These are phyloP conservation scores for Dryobates pubescens DNA, from an alignment of 2,797 vertebrate genomes.

Conservation along the genomic window DNA sequence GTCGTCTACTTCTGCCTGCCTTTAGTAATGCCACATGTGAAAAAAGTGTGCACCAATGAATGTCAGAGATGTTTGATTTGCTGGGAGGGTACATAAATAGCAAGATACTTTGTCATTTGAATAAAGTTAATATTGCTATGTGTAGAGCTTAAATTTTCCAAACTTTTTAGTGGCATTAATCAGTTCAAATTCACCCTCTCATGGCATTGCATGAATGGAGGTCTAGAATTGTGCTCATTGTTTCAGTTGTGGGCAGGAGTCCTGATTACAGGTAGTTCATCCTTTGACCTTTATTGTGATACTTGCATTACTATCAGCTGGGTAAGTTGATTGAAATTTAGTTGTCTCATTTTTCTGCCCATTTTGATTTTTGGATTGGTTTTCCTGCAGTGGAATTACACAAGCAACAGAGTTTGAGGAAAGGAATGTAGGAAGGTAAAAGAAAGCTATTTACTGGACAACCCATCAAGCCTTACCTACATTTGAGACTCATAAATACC, in stretches of 20 bases:
- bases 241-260: neutral
- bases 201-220: neutral
- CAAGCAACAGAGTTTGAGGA: accelerated
- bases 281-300: neutral
- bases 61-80: neutral
- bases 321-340: neutral
- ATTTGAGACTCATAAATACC: neutral
- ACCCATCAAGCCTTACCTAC: neutral
- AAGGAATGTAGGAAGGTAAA: neutral
- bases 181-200: neutral
- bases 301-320: neutral
- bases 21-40: neutral
- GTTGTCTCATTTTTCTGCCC: neutral
- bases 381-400: neutral
- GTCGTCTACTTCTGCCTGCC: neutral
- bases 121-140: neutral
- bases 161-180: neutral
- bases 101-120: neutral
- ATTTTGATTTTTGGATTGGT: neutral
- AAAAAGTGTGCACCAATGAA: neutral
- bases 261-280: neutral
- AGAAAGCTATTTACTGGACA: neutral
- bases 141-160: neutral
- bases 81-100: neutral
- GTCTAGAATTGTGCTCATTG: neutral